Conservation (phyloP, 2,888 invertebrate genomes). For the Parnassius mnemosyne region DNA sequence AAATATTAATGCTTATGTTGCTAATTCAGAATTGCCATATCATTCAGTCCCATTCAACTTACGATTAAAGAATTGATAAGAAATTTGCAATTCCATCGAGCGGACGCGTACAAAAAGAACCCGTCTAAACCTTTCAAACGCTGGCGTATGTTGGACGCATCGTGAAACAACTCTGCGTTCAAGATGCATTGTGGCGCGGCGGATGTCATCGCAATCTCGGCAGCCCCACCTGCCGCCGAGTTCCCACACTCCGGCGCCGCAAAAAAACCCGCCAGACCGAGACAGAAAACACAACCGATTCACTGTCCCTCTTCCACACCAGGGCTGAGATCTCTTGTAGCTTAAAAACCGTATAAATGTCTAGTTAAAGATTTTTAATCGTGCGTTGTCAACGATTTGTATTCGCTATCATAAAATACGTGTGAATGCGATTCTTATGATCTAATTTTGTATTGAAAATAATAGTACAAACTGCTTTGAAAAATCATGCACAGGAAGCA, state of each 20-base stretch:
- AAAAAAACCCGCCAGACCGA: conserved; percentile 72
- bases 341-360: conserved; percentile 14
- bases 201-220: conserved; percentile 80
- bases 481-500: too few relatives aligned
- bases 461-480: too few relatives aligned
- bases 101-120: conserved; percentile 33
- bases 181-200: conserved; percentile 77
- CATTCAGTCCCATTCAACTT: conserved; percentile 24
- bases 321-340: conserved; percentile 52
- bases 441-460: too few relatives aligned
- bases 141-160: conserved; percentile 63
- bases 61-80: conserved; percentile 25
- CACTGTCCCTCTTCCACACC: conserved; percentile 57
- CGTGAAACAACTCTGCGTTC: conserved; percentile 57
- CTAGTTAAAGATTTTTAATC: conserved; percentile 20
- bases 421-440: conserved; percentile 8
- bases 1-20: background rate
- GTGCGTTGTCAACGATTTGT: conserved; percentile 11
- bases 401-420: background rate
- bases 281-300: conserved; percentile 47
- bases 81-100: conserved; percentile 20
- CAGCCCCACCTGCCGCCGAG: conserved; percentile 78
- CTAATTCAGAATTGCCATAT: conserved; percentile 1
- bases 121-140: conserved; percentile 53
- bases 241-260: conserved; percentile 81